Evolutionary conservation across 2,113 vertebrate genomes (phyloP).

Genomic region (Desmodus rotundus): DNA sequence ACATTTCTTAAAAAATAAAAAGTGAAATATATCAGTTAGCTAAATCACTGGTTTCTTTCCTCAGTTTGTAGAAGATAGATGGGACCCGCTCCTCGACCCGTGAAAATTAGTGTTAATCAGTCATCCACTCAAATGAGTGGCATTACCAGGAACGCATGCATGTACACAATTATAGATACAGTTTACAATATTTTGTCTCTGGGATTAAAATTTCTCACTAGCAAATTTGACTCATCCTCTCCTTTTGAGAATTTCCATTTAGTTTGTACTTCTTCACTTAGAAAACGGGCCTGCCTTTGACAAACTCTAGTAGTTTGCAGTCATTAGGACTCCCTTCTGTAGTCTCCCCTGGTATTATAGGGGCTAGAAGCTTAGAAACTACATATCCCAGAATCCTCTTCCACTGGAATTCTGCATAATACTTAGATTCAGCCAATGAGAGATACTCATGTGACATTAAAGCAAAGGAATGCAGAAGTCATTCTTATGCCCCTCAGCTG

Average conservation of each 20-base stretch:
- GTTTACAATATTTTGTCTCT: background rate
- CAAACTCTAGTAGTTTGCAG: background rate
- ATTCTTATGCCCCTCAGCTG: background rate
- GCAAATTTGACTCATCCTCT: background rate
- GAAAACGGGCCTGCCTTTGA: background rate
- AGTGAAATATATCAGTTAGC: background rate
- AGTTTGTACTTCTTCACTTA: background rate
- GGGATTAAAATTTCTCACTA: background rate
- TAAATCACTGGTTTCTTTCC: background rate
- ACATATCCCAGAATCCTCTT: background rate
- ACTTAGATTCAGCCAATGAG: background rate
- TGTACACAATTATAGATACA: background rate
- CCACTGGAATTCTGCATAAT: background rate
- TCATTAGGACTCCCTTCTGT: background rate
- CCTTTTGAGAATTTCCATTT: background rate
- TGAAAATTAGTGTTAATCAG: background rate
- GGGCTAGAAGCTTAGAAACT: background rate
- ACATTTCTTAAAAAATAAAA: background rate
- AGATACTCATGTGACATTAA: background rate
- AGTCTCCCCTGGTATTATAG: background rate
- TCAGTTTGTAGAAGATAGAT: background rate
- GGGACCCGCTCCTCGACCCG: background rate
- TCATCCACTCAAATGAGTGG: background rate
- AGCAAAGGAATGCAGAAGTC: background rate
- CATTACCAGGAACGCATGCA: background rate